A percentile compares a stretch with the other conserved stretches of the same genome.
These are phyloP conservation scores for Portunus trituberculatus DNA, from an alignment of 1,140 invertebrate species.

Conservation along the genomic window DNA sequence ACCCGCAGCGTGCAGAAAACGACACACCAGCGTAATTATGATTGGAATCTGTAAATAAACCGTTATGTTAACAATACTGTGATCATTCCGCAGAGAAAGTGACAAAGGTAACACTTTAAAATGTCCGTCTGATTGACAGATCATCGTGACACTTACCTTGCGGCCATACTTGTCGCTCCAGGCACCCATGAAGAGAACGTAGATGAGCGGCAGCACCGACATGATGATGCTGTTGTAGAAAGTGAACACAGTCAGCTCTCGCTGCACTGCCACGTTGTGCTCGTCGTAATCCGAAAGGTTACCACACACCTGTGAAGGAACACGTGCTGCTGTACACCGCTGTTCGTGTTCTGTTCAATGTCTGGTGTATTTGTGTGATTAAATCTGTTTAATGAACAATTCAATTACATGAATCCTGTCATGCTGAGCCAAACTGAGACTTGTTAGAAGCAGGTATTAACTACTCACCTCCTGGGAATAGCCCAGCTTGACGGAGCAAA, in stretches of 20 bases:
- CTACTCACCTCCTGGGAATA: slow-evolving; percentile 55
- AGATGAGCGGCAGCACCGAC: slow-evolving; percentile 70
- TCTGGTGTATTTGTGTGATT: too few species aligned
- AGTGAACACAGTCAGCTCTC: slow-evolving; percentile 68
- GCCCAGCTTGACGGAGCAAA: slow-evolving; percentile 58
- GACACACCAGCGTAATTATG: slow-evolving; percentile 64
- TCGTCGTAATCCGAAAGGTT: slow-evolving; percentile 61
- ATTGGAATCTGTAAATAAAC: slow-evolving; percentile 67
- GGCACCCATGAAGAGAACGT: slow-evolving; percentile 75
- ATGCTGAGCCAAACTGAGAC: too few species aligned
- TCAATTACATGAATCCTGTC: too few species aligned
- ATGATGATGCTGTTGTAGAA: slow-evolving; percentile 76
- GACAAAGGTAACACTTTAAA: too few species aligned
- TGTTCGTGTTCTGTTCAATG: too few species aligned
- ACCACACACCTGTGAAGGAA: slow-evolving; percentile 12
- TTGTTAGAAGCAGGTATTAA: too few species aligned
- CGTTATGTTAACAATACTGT: background rate
- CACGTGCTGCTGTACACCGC: too few species aligned
- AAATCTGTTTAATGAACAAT: too few species aligned
- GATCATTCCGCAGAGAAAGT: too few species aligned
- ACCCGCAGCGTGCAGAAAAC: slow-evolving; percentile 59
- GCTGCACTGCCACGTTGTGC: slow-evolving; percentile 61
- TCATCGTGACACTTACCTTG: slow-evolving; percentile 49
- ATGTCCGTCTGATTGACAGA: too few species aligned
- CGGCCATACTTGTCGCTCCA: slow-evolving; percentile 76